Base-by-base conservation (phyloP, 2,113 vertebrate genomes). In the Catharus minimus region DNA sequence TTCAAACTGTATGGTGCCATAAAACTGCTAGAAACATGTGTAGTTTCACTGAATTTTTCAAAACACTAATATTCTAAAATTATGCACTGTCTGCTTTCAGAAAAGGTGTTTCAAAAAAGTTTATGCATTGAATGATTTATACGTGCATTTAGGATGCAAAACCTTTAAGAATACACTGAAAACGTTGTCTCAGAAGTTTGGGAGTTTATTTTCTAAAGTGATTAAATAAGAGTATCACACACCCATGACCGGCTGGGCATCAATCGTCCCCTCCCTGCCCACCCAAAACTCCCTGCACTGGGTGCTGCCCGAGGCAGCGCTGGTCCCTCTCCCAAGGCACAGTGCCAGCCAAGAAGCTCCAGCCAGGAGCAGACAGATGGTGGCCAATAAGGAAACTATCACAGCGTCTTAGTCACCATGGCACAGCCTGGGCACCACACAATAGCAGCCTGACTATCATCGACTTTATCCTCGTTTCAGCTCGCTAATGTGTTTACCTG, bases 351-450 rank as follows among this genome's bases (percentile, higher is more conserved):
- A 53, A 68, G 56, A 65, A 58, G 64, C 13, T 7, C 36, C 55
- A 77, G 82, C 39, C 5, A 86, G 76, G 58, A 93, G 79, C 41
- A 53, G 90, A 73, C 95, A 95, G 94, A 93, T 93, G 92, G 95
- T 38, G 61, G 69, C 86, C 95, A 94, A 71, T 71, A 94, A 86
- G 80, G 86, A 94, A 94, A 67, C 86, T 38, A 95, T 81, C 80
- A 77, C 6, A 3, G 60, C 0, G 2, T 27, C 83, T 86, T 43
- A 50, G 61, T 92, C 92, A 81, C 86, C 65, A 43, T 10, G 68
- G 88, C 86, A 86, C 56, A 88, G 71, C 58, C 85, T 1, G 41
- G 71, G 88, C 21, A 10, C 65, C 7, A 0, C 69, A 69, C 49
- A 67, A 84, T 2, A 84, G 86, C 43, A 26, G n/a, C 38, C 80